A percentile compares a stretch with the other conserved stretches of the same genome.
These are phyloP conservation scores for Monodelphis domestica DNA, from an alignment of 2,797 vertebrate species.

Conservation along the genomic window DNA sequence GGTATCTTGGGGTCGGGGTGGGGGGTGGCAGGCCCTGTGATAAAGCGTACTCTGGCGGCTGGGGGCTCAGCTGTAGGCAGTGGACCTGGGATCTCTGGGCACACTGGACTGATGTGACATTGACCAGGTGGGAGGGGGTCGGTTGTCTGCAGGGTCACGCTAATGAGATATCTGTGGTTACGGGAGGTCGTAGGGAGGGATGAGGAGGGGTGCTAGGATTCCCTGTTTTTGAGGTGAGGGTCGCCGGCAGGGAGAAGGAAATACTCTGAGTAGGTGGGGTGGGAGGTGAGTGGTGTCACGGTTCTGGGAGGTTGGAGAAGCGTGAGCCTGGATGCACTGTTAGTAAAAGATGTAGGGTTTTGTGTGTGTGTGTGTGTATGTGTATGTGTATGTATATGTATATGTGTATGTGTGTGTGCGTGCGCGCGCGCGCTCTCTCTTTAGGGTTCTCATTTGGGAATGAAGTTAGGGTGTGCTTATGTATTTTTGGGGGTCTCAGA, in stretches of 20 bases:
- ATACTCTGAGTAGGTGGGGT: not conserved
- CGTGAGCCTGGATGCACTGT: not conserved
- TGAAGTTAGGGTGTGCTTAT: not conserved
- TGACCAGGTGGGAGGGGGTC: not conserved
- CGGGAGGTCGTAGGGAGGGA: not conserved
- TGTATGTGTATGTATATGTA: too few relatives aligned
- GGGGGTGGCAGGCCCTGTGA: not conserved
- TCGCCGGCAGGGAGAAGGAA: not conserved
- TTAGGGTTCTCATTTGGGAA: not conserved
- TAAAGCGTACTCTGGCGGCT: not conserved
- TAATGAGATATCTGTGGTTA: not conserved
- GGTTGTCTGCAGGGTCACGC: not conserved
- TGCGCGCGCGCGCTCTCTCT: not conserved
- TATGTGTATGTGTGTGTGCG: too few relatives aligned
- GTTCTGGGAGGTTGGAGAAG: not conserved
- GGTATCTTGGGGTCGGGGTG: not conserved
- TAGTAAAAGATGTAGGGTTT: not conserved
- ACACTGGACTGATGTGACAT: not conserved
- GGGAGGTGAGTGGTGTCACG: not conserved
- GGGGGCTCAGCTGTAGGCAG: not conserved
- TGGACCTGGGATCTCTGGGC: not conserved
- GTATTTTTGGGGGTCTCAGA: not conserved
- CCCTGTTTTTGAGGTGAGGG: not conserved
- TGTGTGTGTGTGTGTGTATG: too few relatives aligned
- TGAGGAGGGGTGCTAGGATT: not conserved